Evolutionary conservation across 2,797 vertebrate genomes (phyloP), one percentile per base, ranked within the genome.

Genomic region (Serranus cabrilla): DNA sequence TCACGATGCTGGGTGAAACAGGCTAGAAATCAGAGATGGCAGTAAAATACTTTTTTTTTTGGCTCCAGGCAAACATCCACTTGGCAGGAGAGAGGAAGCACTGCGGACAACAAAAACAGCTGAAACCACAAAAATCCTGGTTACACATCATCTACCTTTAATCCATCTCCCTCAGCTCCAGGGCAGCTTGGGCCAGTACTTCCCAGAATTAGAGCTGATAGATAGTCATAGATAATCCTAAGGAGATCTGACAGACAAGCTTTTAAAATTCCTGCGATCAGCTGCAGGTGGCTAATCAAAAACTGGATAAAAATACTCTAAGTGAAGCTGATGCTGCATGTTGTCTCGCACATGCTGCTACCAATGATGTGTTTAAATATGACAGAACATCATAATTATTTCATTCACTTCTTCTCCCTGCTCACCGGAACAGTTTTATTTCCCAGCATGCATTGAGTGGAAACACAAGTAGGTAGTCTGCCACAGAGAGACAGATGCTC

Each of bases 81-180:
- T 73, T 86, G 84, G 78, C 89, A 86, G 71, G 66, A 71, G 63
- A 61, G 64, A 54, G 72, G 76, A 76, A 58, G 66, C 82, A 87
- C 66, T 84, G 87, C 50, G 5, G 80, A 79, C 79, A 76, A 59
- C n/a, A 64, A 59, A 81, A 91, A 83, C 49, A 83, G 87, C 85
- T 91, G 88, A 91, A 91, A 89, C 61, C 74, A 83, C 83, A 84
- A 64, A 85, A 90, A 86, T 71, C 5, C 74, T n/a, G 54, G 82
- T 90, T 81, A 21, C 70, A 79, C 65, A 43, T 71, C 69, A 71
- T 40, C 42, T 45, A 74, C 49, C 56, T 76, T 80, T 82, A 82
- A 84, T 82, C 70, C 71, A 75, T 76, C 60, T 78, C 20, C 50
- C 52, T 81, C 72, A 58, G 37, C 56, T 59, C 62, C 23, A 37